Evolutionary conservation across 2,113 vertebrate species (phyloP).

Genomic region (Pterophyllum scalare): DNA sequence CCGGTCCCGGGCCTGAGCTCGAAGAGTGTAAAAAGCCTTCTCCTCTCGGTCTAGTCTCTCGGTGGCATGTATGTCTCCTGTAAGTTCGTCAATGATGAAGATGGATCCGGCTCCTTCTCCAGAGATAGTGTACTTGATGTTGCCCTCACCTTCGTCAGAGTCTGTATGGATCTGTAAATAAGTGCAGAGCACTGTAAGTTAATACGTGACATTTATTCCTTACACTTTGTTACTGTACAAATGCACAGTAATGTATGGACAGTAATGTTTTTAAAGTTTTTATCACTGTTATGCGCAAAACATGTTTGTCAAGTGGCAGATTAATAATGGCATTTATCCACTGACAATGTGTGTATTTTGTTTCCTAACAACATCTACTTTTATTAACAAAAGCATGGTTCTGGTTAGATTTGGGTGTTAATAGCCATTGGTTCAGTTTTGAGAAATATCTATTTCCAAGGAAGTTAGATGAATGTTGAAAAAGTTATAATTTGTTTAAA

Average conservation of each 20-base stretch:
- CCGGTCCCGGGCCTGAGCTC: constrained; percentile 91
- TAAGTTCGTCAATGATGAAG: constrained; percentile 97
- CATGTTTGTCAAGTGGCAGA: not conserved
- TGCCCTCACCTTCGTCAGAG: constrained; percentile 94
- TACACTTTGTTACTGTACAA: not conserved
- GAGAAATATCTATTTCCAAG: not conserved
- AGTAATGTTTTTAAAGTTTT: accelerated
- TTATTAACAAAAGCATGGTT: not conserved
- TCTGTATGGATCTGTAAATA: constrained; percentile 94
- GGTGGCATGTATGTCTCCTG: constrained; percentile 96
- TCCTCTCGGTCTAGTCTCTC: constrained; percentile 94
- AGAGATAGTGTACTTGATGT: constrained; percentile 98
- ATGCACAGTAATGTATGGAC: not conserved
- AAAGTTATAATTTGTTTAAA: not conserved
- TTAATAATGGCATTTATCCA: not conserved
- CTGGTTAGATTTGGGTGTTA: not conserved
- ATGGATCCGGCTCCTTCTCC: constrained; percentile 95
- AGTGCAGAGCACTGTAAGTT: not conserved
- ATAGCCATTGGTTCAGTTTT: not conserved
- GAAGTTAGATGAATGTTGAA: not conserved
- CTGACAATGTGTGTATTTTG: not conserved
- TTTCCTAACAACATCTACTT: not conserved
- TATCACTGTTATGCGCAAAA: not conserved
- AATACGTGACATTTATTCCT: not conserved
- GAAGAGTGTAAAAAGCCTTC: constrained; percentile 94